Base-by-base conservation (phyloP, 2,113 vertebrate species). In the Prunella fulvescens region DNA sequence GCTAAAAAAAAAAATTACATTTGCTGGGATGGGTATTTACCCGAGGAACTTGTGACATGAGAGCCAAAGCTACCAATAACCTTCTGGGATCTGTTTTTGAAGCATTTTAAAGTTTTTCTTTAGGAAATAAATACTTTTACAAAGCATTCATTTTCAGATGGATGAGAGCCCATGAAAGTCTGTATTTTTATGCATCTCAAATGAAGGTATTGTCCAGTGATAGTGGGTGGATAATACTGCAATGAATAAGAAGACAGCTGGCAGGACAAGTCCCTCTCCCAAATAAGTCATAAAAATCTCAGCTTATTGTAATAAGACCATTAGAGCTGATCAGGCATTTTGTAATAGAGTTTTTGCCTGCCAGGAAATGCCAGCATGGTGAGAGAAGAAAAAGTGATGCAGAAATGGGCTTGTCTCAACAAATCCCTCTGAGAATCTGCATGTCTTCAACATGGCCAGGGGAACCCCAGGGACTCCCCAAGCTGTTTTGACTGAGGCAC, bases 21-120 rank as follows among this genome's bases (percentile, higher is more conserved):
- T 83, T 86, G 23, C 87, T 82, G 20, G 53, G 62, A 61, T 88
- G 69, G 89, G 45, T 93, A 77, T 96, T 95, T 95, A 91, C 79
- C 65, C 0, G 8, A 72, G 60, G 84, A 93, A 61, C n/a, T 61
- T 4, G 4, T 60, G 39, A 66, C 40, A 60, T 0, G 5, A 77
- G 88, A 90, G 83, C 65, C 88, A 93, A 94, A 86, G 91, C 57
- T 71, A 87, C 79, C 86, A 66, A 50, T 76, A 74, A 73, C 64
- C 39, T 95, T 88, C 83, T 88, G 29, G 72, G 80, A 42, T 22
- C 54, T 65, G 50, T 29, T 81, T 94, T 74, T 81, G 7, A 88
- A 81, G 54, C 0, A 0, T 26, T 82, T 80, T 66, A 3, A 22
- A 23, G 13, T 70, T 92, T 94, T 84, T 67, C 53, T 80, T 44